Conservation (phyloP, 2,113 vertebrate genomes). For the Struthio camelus region DNA sequence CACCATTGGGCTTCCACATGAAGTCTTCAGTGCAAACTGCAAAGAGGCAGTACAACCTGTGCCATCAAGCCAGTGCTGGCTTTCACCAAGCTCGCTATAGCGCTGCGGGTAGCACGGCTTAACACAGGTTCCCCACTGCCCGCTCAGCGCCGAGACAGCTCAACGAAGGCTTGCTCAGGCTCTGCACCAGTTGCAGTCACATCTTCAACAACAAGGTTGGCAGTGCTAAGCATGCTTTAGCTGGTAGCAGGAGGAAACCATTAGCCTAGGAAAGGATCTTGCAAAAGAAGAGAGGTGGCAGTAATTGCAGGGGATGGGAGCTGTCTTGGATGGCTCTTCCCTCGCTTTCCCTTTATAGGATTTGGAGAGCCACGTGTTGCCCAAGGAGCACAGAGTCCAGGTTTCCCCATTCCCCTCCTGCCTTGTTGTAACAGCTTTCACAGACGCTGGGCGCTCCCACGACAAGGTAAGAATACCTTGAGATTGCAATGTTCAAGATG, state of each 20-base stretch:
- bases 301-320: background rate
- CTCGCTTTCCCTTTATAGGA: background rate
- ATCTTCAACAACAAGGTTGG: background rate
- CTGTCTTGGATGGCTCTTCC: background rate
- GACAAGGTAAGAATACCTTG: background rate
- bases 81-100: background rate
- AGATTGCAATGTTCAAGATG: background rate
- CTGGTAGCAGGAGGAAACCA: accelerated
- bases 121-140: accelerated
- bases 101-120: background rate
- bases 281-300: background rate
- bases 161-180: background rate
- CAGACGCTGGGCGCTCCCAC: background rate
- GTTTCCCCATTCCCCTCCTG: too few relatives aligned
- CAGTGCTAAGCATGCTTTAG: accelerated
- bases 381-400: background rate
- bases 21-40: accelerated
- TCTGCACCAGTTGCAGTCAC: accelerated
- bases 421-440: background rate
- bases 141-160: accelerated
- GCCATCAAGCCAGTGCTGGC: accelerated
- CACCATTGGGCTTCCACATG: background rate
- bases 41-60: background rate
- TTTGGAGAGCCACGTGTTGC: accelerated
- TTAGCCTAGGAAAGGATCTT: background rate